phyloP scores from a whole-genome alignment of 2,888 invertebrate species.

The Psococerastis gibbosa region DNA sequence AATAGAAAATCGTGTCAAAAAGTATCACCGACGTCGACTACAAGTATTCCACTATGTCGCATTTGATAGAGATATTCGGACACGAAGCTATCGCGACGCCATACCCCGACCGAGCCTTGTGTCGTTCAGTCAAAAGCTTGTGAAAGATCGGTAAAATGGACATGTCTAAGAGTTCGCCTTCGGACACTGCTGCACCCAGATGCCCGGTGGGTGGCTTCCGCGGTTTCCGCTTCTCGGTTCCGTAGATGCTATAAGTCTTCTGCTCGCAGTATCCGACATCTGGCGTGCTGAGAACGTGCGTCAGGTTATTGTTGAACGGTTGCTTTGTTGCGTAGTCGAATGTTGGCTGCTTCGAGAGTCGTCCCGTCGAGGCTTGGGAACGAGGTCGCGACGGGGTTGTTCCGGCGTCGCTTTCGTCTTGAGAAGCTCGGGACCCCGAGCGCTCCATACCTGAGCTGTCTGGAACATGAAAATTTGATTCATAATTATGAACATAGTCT shows the following conservation, averaged over 20 bases:
- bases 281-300: conserved; percentile 39
- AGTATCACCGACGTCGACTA: no score
- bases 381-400: conserved; percentile 19
- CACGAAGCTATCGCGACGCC: conserved; percentile 68
- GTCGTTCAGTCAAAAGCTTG: conserved; percentile 69
- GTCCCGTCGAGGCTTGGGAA: conserved; percentile 4
- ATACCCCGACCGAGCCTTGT: conserved; percentile 44
- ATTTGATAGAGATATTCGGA: conserved; percentile 87
- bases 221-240: conserved; percentile 12
- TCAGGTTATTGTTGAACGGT: conserved; percentile 22
- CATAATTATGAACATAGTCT: no score
- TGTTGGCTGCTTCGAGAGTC: conserved; percentile 15
- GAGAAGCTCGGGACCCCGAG: conserved; percentile 22
- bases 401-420: conserved; percentile 16
- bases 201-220: conserved; percentile 25
- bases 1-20: neutral
- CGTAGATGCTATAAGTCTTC: conserved; percentile 13
- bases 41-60: conserved; percentile 87
- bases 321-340: conserved; percentile 26
- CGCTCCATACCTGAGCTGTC: conserved; percentile 25
- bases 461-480: no score
- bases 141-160: conserved; percentile 83
- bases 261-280: conserved; percentile 28
- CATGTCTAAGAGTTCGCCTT: conserved; percentile 65
- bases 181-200: conserved; percentile 62